Evolutionary conservation across 2,797 vertebrate genomes (phyloP).

Genomic region (Myiotriccus ornatus): DNA sequence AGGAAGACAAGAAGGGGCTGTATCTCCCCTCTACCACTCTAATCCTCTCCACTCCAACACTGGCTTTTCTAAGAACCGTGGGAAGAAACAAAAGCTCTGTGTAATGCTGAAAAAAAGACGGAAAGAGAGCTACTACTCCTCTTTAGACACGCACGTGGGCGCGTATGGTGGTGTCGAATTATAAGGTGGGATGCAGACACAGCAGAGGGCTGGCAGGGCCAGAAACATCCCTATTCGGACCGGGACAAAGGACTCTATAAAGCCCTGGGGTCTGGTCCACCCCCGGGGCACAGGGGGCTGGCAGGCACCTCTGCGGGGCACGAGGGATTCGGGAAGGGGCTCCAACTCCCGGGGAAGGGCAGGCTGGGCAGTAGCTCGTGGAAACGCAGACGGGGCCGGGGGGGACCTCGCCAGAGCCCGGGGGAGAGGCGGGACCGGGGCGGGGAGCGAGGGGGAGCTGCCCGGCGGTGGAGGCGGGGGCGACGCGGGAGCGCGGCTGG

Average conservation of each 20-base stretch:
- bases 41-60: not conserved
- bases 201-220: not conserved
- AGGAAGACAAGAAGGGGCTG: not conserved
- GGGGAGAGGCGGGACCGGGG: slow-evolving; percentile 10
- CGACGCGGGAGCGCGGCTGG: too few relatives aligned
- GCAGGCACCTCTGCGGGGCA: not conserved
- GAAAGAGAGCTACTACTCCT: not conserved
- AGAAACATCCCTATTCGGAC: not conserved
- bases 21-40: not conserved
- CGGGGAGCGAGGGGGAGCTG: not conserved
- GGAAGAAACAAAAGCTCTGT: not conserved
- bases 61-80: not conserved
- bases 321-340: not conserved
- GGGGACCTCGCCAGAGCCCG: not conserved
- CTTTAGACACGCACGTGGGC: not conserved
- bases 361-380: not conserved
- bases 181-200: not conserved
- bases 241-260: not conserved
- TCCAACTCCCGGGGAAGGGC: not conserved
- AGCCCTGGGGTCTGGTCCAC: not conserved
- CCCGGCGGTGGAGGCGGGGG: not conserved
- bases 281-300: not conserved
- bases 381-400: not conserved
- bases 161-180: accelerated
- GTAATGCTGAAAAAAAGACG: not conserved